Base-by-base conservation (phyloP, 2,113 vertebrate species). In the Brachirus orientalis region DNA sequence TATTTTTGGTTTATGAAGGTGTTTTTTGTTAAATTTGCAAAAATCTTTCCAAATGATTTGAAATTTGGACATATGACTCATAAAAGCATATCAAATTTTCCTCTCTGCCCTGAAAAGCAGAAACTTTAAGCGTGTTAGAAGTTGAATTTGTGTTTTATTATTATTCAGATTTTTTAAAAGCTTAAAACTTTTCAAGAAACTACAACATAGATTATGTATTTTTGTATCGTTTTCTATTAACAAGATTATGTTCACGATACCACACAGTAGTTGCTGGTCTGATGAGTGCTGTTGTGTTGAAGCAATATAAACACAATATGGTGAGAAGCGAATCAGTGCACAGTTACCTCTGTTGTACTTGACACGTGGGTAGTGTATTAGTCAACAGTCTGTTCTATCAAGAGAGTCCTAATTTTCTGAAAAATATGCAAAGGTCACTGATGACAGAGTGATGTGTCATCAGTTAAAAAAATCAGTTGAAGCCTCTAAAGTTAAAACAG, bases 361-460 rank as follows among this genome's bases (percentile, higher is more conserved):
- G 52, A 69, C 62, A 80, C 53, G 70, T 80, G 43, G 60, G 52
- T 7, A 65, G 36, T 54, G 9, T 67, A 12, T 63, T 63, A 60
- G 72, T 70, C 53, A 59, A 59, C 6, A 6, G 17, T 38, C 33
- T 59, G n/a, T 63, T 72, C 46, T 51, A 55, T 55, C 37, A 54
- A 19, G 40, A 63, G 64, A 56, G 14, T 16, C 44, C 53, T 72
- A 16, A 65, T 17, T 52, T 37, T 60, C 36, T 63, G 38, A 53
- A 60, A 69, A 72, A 71, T 47, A 48, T 58, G 40, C 53, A 57
- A 36, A 17, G 19, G 28, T 52, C 37, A 47, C 61, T 63, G 59
- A n/a, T n/a, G n/a, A n/a, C n/a, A n/a, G n/a, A 66, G 43, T 62
- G 62, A 72, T 72, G 22, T 37, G 50, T 79, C 54, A 56, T 51